Conservation (phyloP, 1,140 invertebrate species). For the Zaprionus inermis region DNA sequence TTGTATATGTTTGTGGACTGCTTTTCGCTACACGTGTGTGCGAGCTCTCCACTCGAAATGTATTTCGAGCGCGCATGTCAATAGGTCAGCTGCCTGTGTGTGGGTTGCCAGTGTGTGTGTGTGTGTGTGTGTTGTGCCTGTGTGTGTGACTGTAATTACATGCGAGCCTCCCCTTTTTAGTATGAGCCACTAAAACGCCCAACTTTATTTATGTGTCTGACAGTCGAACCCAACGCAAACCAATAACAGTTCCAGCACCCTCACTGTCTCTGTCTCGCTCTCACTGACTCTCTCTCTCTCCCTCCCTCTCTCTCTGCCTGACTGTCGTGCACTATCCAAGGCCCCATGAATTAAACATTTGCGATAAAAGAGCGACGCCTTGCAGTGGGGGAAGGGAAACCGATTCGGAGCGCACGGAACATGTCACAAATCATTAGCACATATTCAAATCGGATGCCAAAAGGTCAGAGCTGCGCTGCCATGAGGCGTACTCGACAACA, state of each 20-base stretch:
- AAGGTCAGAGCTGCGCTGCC: slow-evolving; percentile 39
- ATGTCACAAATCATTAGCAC: slow-evolving; percentile 82
- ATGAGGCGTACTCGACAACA: slow-evolving; percentile 27
- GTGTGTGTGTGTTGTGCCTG: slow-evolving; percentile 14
- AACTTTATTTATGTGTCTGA: slow-evolving; percentile 73
- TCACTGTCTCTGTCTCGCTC: neutral
- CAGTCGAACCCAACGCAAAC: slow-evolving; percentile 27
- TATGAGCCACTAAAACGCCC: slow-evolving; percentile 68
- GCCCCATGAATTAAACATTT: slow-evolving; percentile 75
- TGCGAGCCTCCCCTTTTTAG: slow-evolving; percentile 74
- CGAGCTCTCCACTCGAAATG: slow-evolving; percentile 73
- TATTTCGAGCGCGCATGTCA: slow-evolving; percentile 81
- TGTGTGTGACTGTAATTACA: slow-evolving; percentile 67
- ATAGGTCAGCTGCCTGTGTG: slow-evolving; percentile 63
- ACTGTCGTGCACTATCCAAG: slow-evolving; percentile 26
- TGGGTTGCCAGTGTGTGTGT: slow-evolving; percentile 10
- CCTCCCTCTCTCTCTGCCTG: neutral
- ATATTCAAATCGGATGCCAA: slow-evolving; percentile 68
- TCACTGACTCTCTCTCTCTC: neutral
- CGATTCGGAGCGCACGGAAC: slow-evolving; percentile 30
- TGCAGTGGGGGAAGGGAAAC: slow-evolving; percentile 5
- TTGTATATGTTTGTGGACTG: slow-evolving; percentile 4
- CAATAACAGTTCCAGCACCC: slow-evolving; percentile 6
- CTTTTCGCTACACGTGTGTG: slow-evolving; percentile 28
- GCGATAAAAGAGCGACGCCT: slow-evolving; percentile 63